These are phyloP conservation scores for Chrysolina americana DNA, from an alignment of 2,888 invertebrate species.

Conservation along the genomic window DNA sequence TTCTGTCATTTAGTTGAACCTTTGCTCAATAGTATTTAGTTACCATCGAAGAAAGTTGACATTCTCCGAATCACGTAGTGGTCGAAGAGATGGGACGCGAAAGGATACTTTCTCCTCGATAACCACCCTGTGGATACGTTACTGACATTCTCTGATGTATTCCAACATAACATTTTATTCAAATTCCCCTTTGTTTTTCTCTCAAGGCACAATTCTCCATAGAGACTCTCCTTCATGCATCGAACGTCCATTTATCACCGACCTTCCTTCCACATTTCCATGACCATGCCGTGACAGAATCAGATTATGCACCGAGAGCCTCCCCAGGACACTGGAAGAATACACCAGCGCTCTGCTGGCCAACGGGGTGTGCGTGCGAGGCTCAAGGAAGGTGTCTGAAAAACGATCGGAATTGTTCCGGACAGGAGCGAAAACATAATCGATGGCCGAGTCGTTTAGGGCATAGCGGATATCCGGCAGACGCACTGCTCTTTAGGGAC, in stretches of 20 bases:
- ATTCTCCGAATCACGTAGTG: no score
- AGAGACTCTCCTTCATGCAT: constrained; percentile 18
- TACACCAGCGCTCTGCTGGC: neutral
- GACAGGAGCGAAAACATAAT: constrained; percentile 52
- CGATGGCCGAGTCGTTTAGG: constrained; percentile 59
- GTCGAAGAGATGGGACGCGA: no score
- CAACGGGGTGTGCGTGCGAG: constrained; percentile 17
- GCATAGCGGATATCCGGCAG: constrained; percentile 57
- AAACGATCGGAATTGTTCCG: constrained; percentile 28
- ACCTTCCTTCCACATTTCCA: constrained; percentile 27
- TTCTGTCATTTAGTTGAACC: no score
- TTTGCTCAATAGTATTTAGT: no score
- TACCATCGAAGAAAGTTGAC: no score
- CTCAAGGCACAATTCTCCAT: constrained; percentile 15
- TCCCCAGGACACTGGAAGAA: constrained; percentile 4
- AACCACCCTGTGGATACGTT: neutral
- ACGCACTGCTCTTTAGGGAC: constrained; percentile 58
- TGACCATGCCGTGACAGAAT: constrained; percentile 30
- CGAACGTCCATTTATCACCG: constrained; percentile 14
- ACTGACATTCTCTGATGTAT: neutral
- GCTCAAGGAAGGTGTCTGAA: constrained; percentile 20
- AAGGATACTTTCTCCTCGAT: neutral
- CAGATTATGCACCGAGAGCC: constrained; percentile 22
- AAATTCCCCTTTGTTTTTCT: constrained; percentile 15
- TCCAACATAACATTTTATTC: constrained; percentile 3